Conservation (phyloP, 2,797 vertebrate genomes). For the Etheostoma perlongum region DNA sequence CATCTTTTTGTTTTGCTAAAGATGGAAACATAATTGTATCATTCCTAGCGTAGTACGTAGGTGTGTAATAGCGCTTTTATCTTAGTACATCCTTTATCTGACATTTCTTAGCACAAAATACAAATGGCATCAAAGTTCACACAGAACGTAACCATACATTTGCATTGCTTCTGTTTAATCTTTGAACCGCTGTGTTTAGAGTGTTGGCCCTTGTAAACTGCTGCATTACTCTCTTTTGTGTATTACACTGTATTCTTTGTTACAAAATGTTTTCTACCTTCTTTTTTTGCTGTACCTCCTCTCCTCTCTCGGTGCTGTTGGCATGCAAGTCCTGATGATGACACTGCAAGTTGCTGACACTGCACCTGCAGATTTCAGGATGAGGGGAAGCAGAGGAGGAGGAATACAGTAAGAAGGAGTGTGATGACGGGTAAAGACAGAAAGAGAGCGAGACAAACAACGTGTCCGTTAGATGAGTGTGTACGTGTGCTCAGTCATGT, state of each 20-base stretch:
- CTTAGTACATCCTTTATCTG: neutral
- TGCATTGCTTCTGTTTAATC: neutral
- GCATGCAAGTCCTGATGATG: slow-evolving; percentile 56
- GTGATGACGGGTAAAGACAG: slow-evolving; percentile 22
- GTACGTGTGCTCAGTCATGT: slow-evolving; percentile 20
- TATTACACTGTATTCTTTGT: neutral
- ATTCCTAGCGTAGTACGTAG: neutral
- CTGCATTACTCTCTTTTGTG: slow-evolving; percentile 10
- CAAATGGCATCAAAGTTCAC: neutral
- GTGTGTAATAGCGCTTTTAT: neutral
- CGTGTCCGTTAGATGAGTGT: slow-evolving; percentile 1
- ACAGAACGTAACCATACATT: neutral
- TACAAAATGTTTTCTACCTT: slow-evolving; percentile 3
- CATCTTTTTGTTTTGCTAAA: neutral
- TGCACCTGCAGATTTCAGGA: slow-evolving; percentile 56
- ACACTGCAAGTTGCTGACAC: slow-evolving; percentile 59
- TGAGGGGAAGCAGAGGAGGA: slow-evolving; percentile 31
- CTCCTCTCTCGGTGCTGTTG: slow-evolving; percentile 29
- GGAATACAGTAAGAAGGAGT: slow-evolving; percentile 25
- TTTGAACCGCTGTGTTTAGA: neutral
- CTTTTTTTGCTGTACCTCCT: slow-evolving; percentile 12
- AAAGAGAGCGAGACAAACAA: slow-evolving; percentile 7
- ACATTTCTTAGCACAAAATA: neutral
- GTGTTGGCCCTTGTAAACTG: neutral
- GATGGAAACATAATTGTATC: neutral